Evolutionary conservation across 2,888 invertebrate genomes (phyloP).

Genomic region (Drosophila anomalipes): DNA sequence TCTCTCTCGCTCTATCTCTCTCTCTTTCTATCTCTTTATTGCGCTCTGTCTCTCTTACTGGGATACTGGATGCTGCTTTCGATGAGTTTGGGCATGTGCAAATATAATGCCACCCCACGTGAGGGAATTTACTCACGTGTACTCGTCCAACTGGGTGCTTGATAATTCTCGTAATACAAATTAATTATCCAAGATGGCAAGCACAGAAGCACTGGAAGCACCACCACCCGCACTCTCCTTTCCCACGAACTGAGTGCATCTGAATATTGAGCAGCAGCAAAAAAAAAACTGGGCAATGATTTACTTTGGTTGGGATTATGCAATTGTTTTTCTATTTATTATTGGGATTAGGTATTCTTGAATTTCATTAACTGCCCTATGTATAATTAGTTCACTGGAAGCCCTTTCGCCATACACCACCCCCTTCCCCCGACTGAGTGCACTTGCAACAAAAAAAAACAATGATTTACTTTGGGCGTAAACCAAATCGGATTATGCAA

Average conservation of each 20-base stretch:
- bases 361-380: not conserved
- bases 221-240: too few species aligned
- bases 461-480: not conserved
- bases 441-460: not conserved
- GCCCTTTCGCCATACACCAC: not conserved
- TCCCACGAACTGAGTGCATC: too few species aligned
- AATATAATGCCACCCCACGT: constrained; percentile 11
- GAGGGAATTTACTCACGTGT: constrained; percentile 6
- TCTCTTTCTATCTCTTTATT: too few species aligned
- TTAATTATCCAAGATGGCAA: not conserved
- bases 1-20: not conserved
- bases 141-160: not conserved
- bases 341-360: not conserved
- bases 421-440: not conserved
- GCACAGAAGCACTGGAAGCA: not conserved
- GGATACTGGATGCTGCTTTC: constrained; percentile 4
- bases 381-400: not conserved
- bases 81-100: not conserved
- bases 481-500: not conserved
- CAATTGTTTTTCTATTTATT: not conserved
- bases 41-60: not conserved
- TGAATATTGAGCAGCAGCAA: not conserved
- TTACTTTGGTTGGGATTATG: not conserved
- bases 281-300: not conserved
- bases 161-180: constrained; percentile 1